Evolutionary conservation across 2,113 vertebrate genomes (phyloP), one percentile per base, ranked within the genome.

Genomic region (Hystrix cristata): DNA sequence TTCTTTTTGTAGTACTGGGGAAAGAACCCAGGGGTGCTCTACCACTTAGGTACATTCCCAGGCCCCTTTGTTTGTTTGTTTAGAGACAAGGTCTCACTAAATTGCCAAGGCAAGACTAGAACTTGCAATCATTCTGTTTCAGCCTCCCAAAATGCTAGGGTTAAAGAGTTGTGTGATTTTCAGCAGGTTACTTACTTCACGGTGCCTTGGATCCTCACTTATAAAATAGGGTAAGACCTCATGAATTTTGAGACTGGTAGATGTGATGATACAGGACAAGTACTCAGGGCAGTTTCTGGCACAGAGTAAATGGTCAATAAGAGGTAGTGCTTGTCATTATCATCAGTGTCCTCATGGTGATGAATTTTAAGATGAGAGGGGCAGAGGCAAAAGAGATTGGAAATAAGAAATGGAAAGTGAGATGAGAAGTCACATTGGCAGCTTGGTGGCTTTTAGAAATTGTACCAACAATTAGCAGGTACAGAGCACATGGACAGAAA

Each of bases 401-500:
- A 64, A 85, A 88, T 67, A 72, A 87, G 89, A 90, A 84, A 82
- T 1, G 43, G 65, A 57, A 71, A 79, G 48, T 67, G 65, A 81
- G 64, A 89, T 8, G 51, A 87, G 34, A 62, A 55, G 46, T 27
- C 43, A 27, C 14, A 21, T 29, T 43, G 46, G 87, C 27, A n/a
- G 43, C 71, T 43, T 43, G 48, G 18, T 27, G 55, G 55, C 31
- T 83, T 90, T 64, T 2, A 76, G 69, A 46, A 84, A 64, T 7
- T 71, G 79, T 4, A 53, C 48, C 85, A 34, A 87, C n/a, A 19
- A 67, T 23, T 74, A 62, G 38, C 60, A 72, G 29, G 38, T 34
- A 9, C 43, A 46, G 1, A 0, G 13, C 3, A 46, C 23, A 3
- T 0, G 46, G 53, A 62, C 16, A 74, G 76, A n/a, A 84, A 51